Percentiles rank a stretch among this genome's conserved stretches.
phyloP scores from a whole-genome alignment of 2,797 vertebrate species.

The Vespertilio murinus region DNA sequence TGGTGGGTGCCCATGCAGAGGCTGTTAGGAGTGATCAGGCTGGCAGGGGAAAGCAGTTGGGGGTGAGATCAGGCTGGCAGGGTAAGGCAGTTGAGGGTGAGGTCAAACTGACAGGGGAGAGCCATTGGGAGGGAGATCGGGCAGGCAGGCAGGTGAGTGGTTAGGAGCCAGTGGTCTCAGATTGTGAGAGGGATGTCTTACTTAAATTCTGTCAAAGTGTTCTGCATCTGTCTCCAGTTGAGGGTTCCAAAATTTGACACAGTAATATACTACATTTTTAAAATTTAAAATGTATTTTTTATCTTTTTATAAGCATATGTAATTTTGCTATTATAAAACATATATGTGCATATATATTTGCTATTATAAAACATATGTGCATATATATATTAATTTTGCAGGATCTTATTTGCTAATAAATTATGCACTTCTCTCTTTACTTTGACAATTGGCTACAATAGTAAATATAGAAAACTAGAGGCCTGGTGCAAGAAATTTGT shows the following conservation, averaged over 20 bases:
- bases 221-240: not conserved
- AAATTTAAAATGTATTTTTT: not conserved
- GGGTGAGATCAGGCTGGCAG: too few species aligned
- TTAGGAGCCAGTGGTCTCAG: too few species aligned
- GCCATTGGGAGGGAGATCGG: too few species aligned
- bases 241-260: not conserved
- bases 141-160: too few species aligned
- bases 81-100: too few species aligned
- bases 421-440: not conserved
- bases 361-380: not conserved
- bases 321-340: not conserved
- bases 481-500: too few species aligned
- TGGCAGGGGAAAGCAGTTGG: too few species aligned
- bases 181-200: too few species aligned
- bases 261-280: not conserved
- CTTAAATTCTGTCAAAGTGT: not conserved
- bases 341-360: not conserved
- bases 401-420: not conserved
- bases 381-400: not conserved
- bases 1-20: too few species aligned
- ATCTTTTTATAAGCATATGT: not conserved
- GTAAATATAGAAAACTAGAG: not conserved
- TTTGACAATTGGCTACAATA: not conserved
- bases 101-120: too few species aligned
- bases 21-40: too few species aligned